Percentiles rank a stretch among this genome's conserved stretches.
phyloP scores from a whole-genome alignment of 2,888 invertebrate species.

The Xestia ashworthii region DNA sequence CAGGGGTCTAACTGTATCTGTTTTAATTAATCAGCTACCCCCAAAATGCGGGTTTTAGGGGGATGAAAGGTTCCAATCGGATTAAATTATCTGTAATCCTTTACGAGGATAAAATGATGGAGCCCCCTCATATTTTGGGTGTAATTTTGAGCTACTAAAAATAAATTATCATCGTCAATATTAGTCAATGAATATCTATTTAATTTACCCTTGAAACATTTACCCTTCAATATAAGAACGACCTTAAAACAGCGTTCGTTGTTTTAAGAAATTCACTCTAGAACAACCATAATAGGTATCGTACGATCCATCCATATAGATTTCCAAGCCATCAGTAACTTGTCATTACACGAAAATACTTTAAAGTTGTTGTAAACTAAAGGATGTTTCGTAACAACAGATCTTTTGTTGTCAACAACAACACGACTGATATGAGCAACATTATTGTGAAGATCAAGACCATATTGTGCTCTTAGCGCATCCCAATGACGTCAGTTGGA shows the following conservation, averaged over 20 bases:
- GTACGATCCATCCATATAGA: not conserved
- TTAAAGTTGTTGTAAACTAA: slow-evolving; percentile 27
- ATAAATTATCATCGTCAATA: not conserved
- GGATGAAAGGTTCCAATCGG: slow-evolving; percentile 26
- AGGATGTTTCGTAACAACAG: slow-evolving; percentile 49
- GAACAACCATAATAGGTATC: not conserved
- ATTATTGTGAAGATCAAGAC: slow-evolving; percentile 44
- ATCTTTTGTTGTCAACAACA: slow-evolving; percentile 48
- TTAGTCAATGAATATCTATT: not conserved
- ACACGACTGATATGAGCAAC: slow-evolving; percentile 46
- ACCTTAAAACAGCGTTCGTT: not conserved
- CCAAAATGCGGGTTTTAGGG: slow-evolving; percentile 23
- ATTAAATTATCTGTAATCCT: slow-evolving; percentile 15
- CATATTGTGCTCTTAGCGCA: slow-evolving; percentile 26
- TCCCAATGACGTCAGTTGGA: slow-evolving; percentile 25
- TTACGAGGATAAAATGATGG: not conserved
- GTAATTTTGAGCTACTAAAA: not conserved
- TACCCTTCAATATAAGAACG: not conserved
- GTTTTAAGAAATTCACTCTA: not conserved
- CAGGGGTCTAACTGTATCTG: slow-evolving; percentile 35
- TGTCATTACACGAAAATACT: slow-evolving; percentile 35
- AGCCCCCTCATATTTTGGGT: not conserved
- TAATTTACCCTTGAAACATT: not conserved
- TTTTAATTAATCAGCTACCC: slow-evolving; percentile 51
- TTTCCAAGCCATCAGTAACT: slow-evolving; percentile 8